phyloP scores from a whole-genome alignment of 2,888 invertebrate species.

The Malacosoma neustria region DNA sequence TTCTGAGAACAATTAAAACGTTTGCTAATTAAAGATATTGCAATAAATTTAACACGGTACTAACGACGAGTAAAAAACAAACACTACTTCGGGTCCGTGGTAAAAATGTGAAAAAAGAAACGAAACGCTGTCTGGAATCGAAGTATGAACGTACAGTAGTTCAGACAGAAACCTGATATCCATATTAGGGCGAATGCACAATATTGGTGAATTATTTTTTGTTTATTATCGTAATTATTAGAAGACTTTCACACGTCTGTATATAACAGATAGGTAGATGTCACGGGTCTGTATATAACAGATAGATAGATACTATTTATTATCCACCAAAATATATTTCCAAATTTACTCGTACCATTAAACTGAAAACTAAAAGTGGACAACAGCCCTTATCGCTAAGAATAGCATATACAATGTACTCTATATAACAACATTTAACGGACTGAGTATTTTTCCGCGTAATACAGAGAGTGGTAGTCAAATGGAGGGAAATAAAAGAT shows the following conservation, averaged over 20 bases:
- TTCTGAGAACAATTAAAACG: not conserved
- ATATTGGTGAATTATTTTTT: not conserved
- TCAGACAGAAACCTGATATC: conserved; percentile 51
- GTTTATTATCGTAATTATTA: not conserved
- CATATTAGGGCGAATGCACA: conserved; percentile 43
- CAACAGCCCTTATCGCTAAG: too few relatives aligned
- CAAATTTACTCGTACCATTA: too few relatives aligned
- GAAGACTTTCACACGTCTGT: not conserved
- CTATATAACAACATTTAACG: too few relatives aligned
- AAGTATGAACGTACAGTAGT: conserved; percentile 47
- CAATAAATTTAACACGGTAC: not conserved
- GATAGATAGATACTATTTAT: too few relatives aligned
- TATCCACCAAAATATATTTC: too few relatives aligned
- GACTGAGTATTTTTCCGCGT: too few relatives aligned
- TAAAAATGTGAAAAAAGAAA: conserved; percentile 14
- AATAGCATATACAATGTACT: too few relatives aligned
- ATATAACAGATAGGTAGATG: not conserved
- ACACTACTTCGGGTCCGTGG: conserved; percentile 13
- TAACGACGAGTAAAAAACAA: not conserved
- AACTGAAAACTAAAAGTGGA: too few relatives aligned
- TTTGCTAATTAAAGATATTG: not conserved
- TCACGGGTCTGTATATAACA: not conserved
- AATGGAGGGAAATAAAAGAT: too few relatives aligned
- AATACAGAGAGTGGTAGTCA: too few relatives aligned
- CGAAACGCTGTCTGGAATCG: conserved; percentile 5